Evolutionary conservation across 2,113 vertebrate species (phyloP).

Genomic region (Chaetorhynchus papuensis): DNA sequence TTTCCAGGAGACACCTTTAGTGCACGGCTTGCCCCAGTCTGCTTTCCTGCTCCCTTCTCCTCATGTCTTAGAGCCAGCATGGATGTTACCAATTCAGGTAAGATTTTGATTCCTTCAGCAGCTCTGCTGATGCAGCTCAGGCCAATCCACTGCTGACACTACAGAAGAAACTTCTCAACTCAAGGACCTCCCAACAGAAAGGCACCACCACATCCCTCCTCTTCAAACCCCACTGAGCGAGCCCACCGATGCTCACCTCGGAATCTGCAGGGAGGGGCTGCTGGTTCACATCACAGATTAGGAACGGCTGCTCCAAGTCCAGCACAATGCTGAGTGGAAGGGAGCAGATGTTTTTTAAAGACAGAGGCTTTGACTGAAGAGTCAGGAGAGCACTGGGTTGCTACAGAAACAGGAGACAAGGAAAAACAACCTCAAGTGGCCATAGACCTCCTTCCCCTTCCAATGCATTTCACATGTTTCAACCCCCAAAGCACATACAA

Average conservation of each 20-base stretch:
- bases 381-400: constrained; percentile 56
- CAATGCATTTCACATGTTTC: not conserved
- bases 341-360: constrained; percentile 78
- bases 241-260: constrained; percentile 26
- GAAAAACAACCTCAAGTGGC: not conserved
- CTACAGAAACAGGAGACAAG: constrained; percentile 30
- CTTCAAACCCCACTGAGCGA: not conserved
- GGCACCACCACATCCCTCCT: not conserved
- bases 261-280: not conserved
- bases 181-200: not conserved
- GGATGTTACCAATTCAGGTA: not conserved
- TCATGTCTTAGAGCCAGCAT: not conserved
- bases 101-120: not conserved
- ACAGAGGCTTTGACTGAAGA: constrained; percentile 71
- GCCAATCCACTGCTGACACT: not conserved
- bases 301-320: constrained; percentile 73
- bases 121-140: not conserved
- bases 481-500: not conserved
- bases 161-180: not conserved
- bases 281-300: constrained; percentile 55
- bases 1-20: not conserved
- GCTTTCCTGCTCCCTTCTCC: not conserved
- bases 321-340: constrained; percentile 75
- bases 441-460: not conserved
- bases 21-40: not conserved